Evolutionary conservation across 37 sponge, comb jelly and placozoan species (phyloP), one percentile per base, ranked within the genome.

Genomic region (Ianthella basta): DNA sequence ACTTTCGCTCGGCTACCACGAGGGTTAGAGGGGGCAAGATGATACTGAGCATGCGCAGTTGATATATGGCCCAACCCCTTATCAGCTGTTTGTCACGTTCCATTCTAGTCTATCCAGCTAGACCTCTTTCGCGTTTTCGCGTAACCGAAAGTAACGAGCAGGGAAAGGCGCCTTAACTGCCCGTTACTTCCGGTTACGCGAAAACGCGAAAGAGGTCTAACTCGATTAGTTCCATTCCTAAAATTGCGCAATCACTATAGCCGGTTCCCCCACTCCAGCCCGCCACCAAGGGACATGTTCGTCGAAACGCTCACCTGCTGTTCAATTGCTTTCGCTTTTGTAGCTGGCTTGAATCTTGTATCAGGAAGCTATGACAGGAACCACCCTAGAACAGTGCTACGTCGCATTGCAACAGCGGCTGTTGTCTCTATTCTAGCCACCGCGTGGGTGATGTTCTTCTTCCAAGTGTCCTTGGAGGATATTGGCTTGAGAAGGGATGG

Each of bases 401-500:
- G 37, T 24, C 44, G 78, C 16, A 75, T 75, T 18, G 14, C 38
- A 40, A 21, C 25, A 25, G 54, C 78, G 16, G 4, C 37, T 19
- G 38, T 75, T 4, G 78, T 75, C 23, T 53, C 54, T 19, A 18
- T 75, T 24, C 21, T 75, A 24, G 37, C 25, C 14, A 75, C 78
- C 15, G 38, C 37, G 54, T 75, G 21, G 23, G 50, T 75, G 3
- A 0, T 39, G 0, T 18, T 75, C 38, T n/a, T 10, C 20, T 75
- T 75, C 25, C 44, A 44, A 40, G 78, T 75, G 1, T n/a, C 21
- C 21, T 41, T 75, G 54, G 54, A 75, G 21, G 78, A 75, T 13
- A 50, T 75, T 0, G 83, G 83, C 14, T 18, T 88, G 20, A 73
- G 13, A 56, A 70, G 82, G 82, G 82, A 68, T 0, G 91, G 85